Evolutionary conservation across 2,888 invertebrate genomes (phyloP).

Genomic region (Neria commutata): DNA sequence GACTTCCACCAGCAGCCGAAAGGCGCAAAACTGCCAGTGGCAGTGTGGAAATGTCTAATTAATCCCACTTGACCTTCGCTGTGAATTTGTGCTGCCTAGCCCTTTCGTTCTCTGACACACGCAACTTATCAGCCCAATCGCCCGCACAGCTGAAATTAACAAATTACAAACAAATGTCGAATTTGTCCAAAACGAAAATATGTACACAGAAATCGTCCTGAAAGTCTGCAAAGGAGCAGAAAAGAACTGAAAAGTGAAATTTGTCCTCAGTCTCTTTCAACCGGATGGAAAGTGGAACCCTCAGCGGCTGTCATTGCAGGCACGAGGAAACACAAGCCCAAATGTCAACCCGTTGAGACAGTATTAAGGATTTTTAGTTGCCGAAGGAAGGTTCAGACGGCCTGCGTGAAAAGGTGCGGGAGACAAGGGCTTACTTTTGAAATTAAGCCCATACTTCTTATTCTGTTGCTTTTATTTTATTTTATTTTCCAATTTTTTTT

Average conservation of each 20-base stretch:
- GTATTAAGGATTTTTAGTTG: too few species aligned
- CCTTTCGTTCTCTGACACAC: neutral
- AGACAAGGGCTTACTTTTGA: neutral
- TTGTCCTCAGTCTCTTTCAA: neutral
- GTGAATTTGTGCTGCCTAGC: neutral
- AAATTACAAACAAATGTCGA: constrained; percentile 16
- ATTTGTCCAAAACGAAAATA: constrained; percentile 8
- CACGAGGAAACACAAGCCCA: too few species aligned
- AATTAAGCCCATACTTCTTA: neutral
- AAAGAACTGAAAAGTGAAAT: constrained; percentile 11
- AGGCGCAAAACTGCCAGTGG: neutral
- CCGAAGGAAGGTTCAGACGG: too few species aligned
- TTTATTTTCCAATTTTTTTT: neutral
- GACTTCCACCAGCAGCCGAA: neutral
- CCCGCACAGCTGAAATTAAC: constrained; percentile 4
- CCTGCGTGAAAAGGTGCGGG: neutral
- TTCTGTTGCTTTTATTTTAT: neutral
- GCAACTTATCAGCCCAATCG: neutral
- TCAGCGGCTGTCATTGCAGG: too few species aligned
- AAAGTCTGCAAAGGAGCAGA: constrained; percentile 14
- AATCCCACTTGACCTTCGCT: constrained; percentile 15
- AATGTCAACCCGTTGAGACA: too few species aligned
- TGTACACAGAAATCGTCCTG: too few species aligned
- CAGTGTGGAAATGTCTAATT: constrained; percentile 4
- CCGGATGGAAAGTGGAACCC: too few species aligned